These are phyloP conservation scores for Steinernema feltiae DNA, from an alignment of 1,140 invertebrate species.

Conservation along the genomic window DNA sequence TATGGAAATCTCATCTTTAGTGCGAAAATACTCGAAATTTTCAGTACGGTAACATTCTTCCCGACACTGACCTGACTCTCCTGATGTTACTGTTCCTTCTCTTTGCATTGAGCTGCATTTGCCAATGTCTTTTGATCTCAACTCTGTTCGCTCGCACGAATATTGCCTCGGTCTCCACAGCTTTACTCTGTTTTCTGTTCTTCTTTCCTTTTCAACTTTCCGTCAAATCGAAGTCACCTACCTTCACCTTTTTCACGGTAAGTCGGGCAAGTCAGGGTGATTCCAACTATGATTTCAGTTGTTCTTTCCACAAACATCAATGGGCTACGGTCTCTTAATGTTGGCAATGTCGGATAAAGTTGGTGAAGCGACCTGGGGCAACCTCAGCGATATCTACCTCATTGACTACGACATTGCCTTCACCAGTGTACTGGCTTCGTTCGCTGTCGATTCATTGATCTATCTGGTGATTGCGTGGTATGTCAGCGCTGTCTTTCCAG, in stretches of 20 bases:
- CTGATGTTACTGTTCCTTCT: constrained; percentile 40
- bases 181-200: constrained; percentile 46
- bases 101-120: constrained; percentile 44
- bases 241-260: constrained; percentile 42
- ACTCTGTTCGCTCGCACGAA: constrained; percentile 51
- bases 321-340: constrained; percentile 46
- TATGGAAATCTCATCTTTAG: constrained; percentile 32
- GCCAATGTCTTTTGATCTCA: constrained; percentile 46
- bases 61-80: constrained; percentile 39
- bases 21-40: constrained; percentile 22
- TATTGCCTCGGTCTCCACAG: constrained; percentile 45
- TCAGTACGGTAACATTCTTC: constrained; percentile 44
- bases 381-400: constrained; percentile 24
- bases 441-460: constrained; percentile 66
- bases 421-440: constrained; percentile 64
- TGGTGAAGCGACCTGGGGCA: constrained; percentile 25
- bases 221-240: constrained; percentile 24
- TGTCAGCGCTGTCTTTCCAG: constrained; percentile 69
- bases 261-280: neutral
- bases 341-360: constrained; percentile 19
- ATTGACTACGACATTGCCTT: constrained; percentile 31
- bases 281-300: constrained; percentile 17
- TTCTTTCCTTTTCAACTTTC: constrained; percentile 52
- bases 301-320: constrained; percentile 40
- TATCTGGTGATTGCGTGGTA: constrained; percentile 68